A percentile compares a stretch with the other conserved stretches of the same genome.
phyloP scores from a whole-genome alignment of 1,140 invertebrate species.

The Eciton burchellii region DNA sequence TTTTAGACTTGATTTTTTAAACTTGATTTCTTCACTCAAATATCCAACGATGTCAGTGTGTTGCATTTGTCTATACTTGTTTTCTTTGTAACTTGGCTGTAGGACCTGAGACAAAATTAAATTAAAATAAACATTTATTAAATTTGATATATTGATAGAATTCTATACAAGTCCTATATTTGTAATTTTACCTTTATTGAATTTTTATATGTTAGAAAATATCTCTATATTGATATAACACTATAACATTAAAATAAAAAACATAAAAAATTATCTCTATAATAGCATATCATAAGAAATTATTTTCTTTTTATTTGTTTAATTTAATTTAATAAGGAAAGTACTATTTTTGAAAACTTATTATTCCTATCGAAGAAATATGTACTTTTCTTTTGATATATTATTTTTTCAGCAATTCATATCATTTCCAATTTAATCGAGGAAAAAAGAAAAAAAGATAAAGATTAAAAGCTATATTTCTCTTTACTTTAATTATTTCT shows the following conservation, averaged over 20 bases:
- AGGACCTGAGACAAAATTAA: slow-evolving; percentile 17
- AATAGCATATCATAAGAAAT: neutral
- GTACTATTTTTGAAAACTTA: neutral
- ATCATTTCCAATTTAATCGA: too few species aligned
- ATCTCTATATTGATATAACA: too few species aligned
- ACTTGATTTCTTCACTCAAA: slow-evolving; percentile 26
- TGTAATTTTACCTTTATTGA: neutral
- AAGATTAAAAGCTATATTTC: neutral
- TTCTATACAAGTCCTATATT: neutral
- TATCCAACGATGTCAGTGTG: slow-evolving; percentile 30
- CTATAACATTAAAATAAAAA: too few species aligned
- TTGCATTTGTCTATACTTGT: slow-evolving; percentile 40
- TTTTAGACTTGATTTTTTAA: slow-evolving; percentile 6
- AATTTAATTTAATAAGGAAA: slow-evolving; percentile 17
- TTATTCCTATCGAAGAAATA: too few species aligned
- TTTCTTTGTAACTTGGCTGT: slow-evolving; percentile 48
- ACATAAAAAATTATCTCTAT: neutral
- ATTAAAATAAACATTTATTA: slow-evolving; percentile 6
- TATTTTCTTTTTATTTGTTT: neutral
- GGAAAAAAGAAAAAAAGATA: too few species aligned
- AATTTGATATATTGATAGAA: slow-evolving; percentile 6
- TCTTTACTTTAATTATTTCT: slow-evolving; percentile 3
- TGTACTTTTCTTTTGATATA: too few species aligned
- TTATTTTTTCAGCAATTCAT: too few species aligned
- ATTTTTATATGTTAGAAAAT: neutral